phyloP scores from a whole-genome alignment of 2,113 vertebrate species.

The Anhinga rufa region DNA sequence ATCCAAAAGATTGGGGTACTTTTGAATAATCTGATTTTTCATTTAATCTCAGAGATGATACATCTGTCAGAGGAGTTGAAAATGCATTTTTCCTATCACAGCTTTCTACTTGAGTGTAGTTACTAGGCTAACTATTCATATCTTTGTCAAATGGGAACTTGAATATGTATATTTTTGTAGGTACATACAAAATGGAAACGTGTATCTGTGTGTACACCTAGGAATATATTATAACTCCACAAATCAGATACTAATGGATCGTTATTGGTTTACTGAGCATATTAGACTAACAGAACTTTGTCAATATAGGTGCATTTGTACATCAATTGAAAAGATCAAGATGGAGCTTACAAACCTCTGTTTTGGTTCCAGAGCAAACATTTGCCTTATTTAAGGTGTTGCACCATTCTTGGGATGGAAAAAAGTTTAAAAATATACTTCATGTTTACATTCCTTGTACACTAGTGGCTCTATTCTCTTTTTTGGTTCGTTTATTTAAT shows the following conservation, averaged over 20 bases:
- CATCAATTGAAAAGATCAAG: not conserved
- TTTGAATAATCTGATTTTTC: not conserved
- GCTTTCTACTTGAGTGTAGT: not conserved
- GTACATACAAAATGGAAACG: not conserved
- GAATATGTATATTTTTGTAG: not conserved
- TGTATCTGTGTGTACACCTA: not conserved
- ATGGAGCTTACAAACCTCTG: not conserved
- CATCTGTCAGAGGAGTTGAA: not conserved
- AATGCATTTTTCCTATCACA: not conserved
- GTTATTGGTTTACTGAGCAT: not conserved
- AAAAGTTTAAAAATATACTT: conserved; percentile 75
- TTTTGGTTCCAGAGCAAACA: not conserved
- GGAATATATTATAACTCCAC: not conserved
- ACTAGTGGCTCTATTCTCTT: conserved; percentile 23
- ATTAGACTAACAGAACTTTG: not conserved
- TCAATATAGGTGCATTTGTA: not conserved
- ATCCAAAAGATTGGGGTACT: not conserved
- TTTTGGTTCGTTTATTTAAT: conserved; percentile 61
- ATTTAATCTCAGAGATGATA: not conserved
- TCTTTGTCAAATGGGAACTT: not conserved
- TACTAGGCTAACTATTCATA: not conserved
- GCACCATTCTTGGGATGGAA: conserved; percentile 50
- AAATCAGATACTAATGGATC: not conserved
- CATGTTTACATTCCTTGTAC: conserved; percentile 70
- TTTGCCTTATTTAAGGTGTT: conserved; percentile 46